A percentile compares a stretch with the other conserved stretches of the same genome.
phyloP scores from a whole-genome alignment of 2,113 vertebrate genomes.

The Coracopsis vasa region DNA sequence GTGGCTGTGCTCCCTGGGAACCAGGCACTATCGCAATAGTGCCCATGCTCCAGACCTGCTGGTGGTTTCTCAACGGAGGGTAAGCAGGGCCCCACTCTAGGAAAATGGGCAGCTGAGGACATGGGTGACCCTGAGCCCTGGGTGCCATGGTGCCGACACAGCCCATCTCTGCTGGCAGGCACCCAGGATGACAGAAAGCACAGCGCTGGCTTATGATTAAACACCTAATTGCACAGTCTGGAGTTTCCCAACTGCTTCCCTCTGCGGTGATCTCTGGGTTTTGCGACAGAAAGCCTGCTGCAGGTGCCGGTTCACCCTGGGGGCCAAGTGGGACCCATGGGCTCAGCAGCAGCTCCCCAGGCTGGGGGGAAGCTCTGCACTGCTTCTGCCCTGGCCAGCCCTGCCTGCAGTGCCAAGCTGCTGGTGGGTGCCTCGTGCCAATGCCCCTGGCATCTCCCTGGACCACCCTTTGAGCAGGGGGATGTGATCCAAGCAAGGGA shows the following conservation, averaged over 20 bases:
- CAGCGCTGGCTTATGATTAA: constrained; percentile 37
- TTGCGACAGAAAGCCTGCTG: neutral
- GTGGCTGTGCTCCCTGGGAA: neutral
- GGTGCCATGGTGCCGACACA: fast-evolving
- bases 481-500: neutral
- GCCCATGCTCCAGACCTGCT: fast-evolving
- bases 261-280: fast-evolving
- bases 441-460: fast-evolving
- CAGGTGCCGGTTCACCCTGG: fast-evolving
- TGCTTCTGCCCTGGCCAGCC: neutral
- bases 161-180: neutral
- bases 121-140: neutral
- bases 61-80: neutral
- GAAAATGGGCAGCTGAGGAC: neutral
- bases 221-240: neutral
- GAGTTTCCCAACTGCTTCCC: constrained; percentile 7
- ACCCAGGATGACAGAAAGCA: neutral
- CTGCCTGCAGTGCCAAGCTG: fast-evolving
- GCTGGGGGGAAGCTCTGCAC: neutral
- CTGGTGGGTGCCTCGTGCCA: neutral
- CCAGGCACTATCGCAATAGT: fast-evolving
- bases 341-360: neutral
- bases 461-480: neutral
- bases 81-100: neutral
- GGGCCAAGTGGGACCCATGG: fast-evolving